Conservation (phyloP, 2,797 vertebrate species). For the Euphonia xanthogaster region DNA sequence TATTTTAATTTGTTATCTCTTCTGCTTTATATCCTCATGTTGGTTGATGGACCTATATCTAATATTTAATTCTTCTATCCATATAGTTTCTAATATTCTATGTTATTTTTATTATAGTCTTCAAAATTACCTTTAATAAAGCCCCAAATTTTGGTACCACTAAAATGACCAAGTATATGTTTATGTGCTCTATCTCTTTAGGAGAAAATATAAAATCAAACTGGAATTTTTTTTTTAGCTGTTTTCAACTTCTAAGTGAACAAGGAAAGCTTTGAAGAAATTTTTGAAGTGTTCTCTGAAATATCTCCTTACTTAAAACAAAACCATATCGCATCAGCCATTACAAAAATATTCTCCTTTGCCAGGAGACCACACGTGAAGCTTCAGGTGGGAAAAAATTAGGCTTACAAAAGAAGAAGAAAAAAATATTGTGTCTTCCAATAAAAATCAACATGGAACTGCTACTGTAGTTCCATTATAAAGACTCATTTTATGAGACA, state of each 20-base stretch:
- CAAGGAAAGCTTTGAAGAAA: not conserved
- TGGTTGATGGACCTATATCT: not conserved
- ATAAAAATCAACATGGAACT: constrained; percentile 49
- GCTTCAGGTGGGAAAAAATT: constrained; percentile 40
- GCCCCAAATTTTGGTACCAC: not conserved
- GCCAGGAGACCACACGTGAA: constrained; percentile 46
- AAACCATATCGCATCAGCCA: constrained; percentile 18
- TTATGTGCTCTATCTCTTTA: not conserved
- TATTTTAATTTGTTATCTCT: not conserved
- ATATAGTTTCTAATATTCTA: not conserved
- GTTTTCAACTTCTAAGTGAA: constrained; percentile 5
- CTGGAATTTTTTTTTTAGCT: not conserved
- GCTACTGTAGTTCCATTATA: constrained; percentile 57
- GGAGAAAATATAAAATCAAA: not conserved
- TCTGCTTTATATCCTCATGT: not conserved
- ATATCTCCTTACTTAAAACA: constrained; percentile 3
- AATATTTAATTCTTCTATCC: not conserved
- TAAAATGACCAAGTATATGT: not conserved
- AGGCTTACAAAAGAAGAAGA: constrained; percentile 22
- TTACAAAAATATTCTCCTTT: constrained; percentile 19
- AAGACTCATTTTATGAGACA: constrained; percentile 50
- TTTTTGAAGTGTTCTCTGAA: not conserved
- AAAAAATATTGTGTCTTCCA: constrained; percentile 1
- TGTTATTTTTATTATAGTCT: not conserved
- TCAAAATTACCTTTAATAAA: not conserved